These are phyloP conservation scores for Polyodon spathula DNA, from an alignment of 2,113 vertebrate genomes.

Conservation along the genomic window DNA sequence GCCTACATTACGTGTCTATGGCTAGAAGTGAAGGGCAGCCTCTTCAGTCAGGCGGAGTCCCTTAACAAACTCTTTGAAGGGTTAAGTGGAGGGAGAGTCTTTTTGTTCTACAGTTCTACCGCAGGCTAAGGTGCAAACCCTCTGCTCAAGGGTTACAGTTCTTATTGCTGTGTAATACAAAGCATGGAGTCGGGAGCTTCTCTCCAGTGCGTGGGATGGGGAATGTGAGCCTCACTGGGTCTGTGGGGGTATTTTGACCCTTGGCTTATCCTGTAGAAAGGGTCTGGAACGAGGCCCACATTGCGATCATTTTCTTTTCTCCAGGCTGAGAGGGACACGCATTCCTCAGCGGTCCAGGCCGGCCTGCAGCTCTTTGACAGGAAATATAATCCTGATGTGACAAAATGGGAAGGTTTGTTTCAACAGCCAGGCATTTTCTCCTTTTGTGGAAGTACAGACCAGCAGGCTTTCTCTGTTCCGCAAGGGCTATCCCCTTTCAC, in stretches of 20 bases:
- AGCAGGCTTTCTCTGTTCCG: not conserved
- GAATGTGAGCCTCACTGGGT: no score
- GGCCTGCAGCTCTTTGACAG: constrained; percentile 23
- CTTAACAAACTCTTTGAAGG: no score
- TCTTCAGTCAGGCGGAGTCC: no score
- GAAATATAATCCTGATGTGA: constrained; percentile 36
- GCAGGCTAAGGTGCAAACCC: no score
- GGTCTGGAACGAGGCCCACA: constrained; percentile 30
- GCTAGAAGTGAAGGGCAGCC: no score
- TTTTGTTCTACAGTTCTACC: no score
- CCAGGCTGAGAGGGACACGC: constrained; percentile 21
- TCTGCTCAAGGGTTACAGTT: no score
- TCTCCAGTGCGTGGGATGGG: no score
- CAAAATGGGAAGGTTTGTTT: constrained; percentile 48
- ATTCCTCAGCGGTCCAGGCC: constrained; percentile 25
- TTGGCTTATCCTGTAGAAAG: constrained; percentile 32
- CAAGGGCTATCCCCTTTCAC: constrained; percentile 20
- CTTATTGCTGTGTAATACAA: no score
- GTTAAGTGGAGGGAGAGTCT: no score
- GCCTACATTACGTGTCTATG: no score
- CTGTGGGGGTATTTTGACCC: constrained; percentile 26
- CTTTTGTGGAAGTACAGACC: constrained; percentile 46
- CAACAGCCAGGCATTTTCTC: constrained; percentile 42
- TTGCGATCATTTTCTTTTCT: constrained; percentile 29
- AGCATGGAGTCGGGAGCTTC: no score